A percentile compares a stretch with the other conserved stretches of the same genome.
phyloP scores from a whole-genome alignment of 1,140 invertebrate genomes.

The Megathymus violae region DNA sequence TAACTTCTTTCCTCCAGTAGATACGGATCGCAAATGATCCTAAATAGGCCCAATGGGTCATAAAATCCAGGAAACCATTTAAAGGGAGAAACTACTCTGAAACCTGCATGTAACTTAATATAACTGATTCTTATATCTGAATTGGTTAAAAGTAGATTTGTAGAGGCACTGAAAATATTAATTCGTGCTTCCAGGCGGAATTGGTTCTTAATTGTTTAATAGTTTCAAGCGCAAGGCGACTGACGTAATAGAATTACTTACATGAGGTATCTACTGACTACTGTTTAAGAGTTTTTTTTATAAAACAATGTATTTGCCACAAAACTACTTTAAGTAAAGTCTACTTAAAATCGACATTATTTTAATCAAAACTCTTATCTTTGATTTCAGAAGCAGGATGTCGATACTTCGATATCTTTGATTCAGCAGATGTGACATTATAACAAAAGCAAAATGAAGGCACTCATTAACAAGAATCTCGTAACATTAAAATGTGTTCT shows the following conservation, averaged over 20 bases:
- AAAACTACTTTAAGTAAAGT: too few species aligned
- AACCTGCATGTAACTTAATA: too few species aligned
- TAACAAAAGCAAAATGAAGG: constrained; percentile 56
- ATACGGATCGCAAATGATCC: too few species aligned
- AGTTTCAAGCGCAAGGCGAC: neutral
- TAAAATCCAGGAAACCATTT: too few species aligned
- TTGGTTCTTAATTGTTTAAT: constrained; percentile 16
- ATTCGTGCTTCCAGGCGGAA: neutral
- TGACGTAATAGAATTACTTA: neutral
- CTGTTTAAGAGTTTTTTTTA: too few species aligned
- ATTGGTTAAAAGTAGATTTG: too few species aligned
- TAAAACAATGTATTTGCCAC: too few species aligned
- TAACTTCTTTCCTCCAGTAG: too few species aligned
- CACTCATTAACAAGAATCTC: constrained; percentile 75
- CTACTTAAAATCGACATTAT: neutral
- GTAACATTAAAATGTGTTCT: constrained; percentile 81
- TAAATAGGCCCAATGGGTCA: too few species aligned
- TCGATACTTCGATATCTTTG: constrained; percentile 37
- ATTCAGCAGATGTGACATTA: constrained; percentile 43
- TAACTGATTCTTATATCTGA: too few species aligned
- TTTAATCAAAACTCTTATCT: constrained; percentile 6
- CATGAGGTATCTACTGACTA: too few species aligned
- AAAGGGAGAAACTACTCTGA: too few species aligned
- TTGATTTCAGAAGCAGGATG: constrained; percentile 65
- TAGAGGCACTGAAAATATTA: neutral